Evolutionary conservation across 1,140 invertebrate genomes (phyloP).

Genomic region (Caerostris darwini): DNA sequence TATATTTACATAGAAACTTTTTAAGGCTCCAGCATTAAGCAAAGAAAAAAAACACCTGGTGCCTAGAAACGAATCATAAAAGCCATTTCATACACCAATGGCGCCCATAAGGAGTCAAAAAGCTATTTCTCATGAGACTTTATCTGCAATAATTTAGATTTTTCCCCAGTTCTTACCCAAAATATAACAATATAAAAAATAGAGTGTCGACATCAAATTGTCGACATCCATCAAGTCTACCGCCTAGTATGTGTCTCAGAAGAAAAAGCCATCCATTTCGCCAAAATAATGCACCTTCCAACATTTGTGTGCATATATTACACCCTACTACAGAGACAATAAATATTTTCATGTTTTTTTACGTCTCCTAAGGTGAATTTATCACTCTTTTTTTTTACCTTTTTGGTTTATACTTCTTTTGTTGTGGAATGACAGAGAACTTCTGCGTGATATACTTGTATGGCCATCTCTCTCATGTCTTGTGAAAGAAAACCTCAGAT

Average conservation of each 20-base stretch:
- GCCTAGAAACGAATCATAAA: background rate
- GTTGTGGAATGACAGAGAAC: background rate
- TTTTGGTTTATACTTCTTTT: slow-evolving; percentile 33
- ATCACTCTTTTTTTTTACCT: slow-evolving; percentile 10
- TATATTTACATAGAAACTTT: background rate
- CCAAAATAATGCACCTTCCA: slow-evolving; percentile 8
- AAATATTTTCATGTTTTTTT: slow-evolving; percentile 28
- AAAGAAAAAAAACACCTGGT: background rate
- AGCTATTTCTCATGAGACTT: background rate
- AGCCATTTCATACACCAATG: background rate
- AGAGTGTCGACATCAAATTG: slow-evolving; percentile 29
- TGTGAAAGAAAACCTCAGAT: background rate
- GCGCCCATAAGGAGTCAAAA: background rate
- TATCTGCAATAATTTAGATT: slow-evolving; percentile 20
- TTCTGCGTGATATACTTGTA: background rate
- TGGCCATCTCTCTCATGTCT: background rate
- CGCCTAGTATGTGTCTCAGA: background rate
- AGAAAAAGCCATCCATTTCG: slow-evolving; percentile 1
- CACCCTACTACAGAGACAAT: background rate
- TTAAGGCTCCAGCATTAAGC: background rate
- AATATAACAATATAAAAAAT: slow-evolving; percentile 33
- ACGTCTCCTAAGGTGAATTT: background rate
- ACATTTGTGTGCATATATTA: slow-evolving; percentile 1
- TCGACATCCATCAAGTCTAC: background rate
- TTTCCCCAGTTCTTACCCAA: background rate